A percentile compares a stretch with the other conserved stretches of the same genome.
Conservation (phyloP, 2,797 vertebrate genomes). For the Silurus lanzhouensis region DNA sequence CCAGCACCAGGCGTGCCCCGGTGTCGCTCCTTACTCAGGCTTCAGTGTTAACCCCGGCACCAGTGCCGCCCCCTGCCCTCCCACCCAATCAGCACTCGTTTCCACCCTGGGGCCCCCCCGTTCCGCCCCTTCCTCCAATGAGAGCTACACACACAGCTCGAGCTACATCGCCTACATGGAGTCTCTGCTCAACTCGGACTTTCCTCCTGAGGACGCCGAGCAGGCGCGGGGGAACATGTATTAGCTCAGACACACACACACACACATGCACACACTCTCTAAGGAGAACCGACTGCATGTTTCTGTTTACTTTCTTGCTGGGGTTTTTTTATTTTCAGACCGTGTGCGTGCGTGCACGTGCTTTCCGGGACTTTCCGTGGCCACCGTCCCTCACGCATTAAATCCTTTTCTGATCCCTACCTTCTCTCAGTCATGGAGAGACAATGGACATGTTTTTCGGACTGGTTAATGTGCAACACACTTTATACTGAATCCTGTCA, state of each 20-base stretch:
- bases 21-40: slow-evolving; percentile 26
- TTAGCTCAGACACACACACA: slow-evolving; percentile 51
- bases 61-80: background rate
- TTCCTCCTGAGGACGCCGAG: slow-evolving; percentile 72
- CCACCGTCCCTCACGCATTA: slow-evolving; percentile 28
- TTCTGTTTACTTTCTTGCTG: slow-evolving; percentile 15
- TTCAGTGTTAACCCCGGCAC: slow-evolving; percentile 33
- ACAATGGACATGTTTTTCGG: slow-evolving; percentile 1
- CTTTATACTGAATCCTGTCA: slow-evolving; percentile 58
- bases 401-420: slow-evolving; percentile 14
- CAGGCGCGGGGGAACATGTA: slow-evolving; percentile 64
- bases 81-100: background rate
- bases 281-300: slow-evolving; percentile 35
- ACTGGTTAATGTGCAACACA: slow-evolving; percentile 47
- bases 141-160: slow-evolving; percentile 74
- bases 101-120: background rate
- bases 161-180: slow-evolving; percentile 86
- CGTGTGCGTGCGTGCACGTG: background rate
- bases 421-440: slow-evolving; percentile 15
- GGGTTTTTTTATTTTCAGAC: background rate
- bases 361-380: background rate
- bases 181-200: slow-evolving; percentile 82
- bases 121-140: slow-evolving; percentile 55
- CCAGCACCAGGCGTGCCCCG: slow-evolving; percentile 22
- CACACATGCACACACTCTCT: background rate